Percentiles rank a stretch among this genome's conserved stretches.
Evolutionary conservation across 2,113 vertebrate species (phyloP).

Genomic region (Barbus barbus): DNA sequence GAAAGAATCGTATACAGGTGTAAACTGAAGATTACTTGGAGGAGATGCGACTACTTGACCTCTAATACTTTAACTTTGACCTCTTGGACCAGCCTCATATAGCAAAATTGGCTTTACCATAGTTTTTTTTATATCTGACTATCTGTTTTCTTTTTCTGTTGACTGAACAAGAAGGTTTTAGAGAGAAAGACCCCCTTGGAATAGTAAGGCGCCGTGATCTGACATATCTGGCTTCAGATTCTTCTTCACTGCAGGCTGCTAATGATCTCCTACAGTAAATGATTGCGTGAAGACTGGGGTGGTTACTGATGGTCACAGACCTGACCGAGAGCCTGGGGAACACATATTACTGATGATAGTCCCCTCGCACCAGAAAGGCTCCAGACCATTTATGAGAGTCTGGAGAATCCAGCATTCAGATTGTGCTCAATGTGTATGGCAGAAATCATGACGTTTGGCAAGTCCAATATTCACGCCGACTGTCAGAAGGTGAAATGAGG

Average conservation of each 20-base stretch:
- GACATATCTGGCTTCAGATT: not conserved
- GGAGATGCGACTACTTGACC: no score
- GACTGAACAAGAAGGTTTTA: not conserved
- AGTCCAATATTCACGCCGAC: not conserved
- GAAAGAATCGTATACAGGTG: conserved; percentile 52
- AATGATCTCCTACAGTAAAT: not conserved
- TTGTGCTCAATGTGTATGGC: conserved; percentile 11
- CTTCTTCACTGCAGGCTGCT: conserved; percentile 6
- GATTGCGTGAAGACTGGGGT: no score
- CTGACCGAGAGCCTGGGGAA: not conserved
- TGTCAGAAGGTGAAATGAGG: conserved; percentile 16
- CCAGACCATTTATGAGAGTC: conserved; percentile 21
- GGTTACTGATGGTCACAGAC: conserved; percentile 19
- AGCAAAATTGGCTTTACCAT: no score
- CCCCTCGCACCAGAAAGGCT: not conserved
- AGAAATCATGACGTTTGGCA: not conserved
- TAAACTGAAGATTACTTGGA: conserved; percentile 19
- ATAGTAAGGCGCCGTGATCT: not conserved
- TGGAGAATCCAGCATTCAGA: conserved; percentile 8
- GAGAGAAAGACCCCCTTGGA: not conserved
- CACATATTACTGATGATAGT: conserved; percentile 46
- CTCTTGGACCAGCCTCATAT: no score
- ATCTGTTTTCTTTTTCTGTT: no score
- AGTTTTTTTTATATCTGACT: no score
- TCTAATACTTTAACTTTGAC: no score